Conservation (phyloP, 2,113 vertebrate species). For the Pteruthius melanotis region DNA sequence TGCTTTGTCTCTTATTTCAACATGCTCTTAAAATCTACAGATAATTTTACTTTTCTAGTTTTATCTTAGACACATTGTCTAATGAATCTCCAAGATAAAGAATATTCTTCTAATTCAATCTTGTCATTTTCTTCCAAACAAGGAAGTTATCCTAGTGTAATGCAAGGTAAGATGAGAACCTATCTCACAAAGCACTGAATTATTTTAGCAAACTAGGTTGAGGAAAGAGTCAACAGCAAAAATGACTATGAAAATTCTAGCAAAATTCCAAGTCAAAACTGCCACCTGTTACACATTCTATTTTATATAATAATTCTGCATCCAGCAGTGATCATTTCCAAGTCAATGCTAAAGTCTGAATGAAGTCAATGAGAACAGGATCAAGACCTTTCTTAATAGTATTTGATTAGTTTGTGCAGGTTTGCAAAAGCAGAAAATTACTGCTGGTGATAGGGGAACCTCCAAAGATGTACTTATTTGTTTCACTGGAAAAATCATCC, state of each 20-base stretch:
- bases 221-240: neutral
- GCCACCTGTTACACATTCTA: neutral
- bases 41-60: neutral
- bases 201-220: neutral
- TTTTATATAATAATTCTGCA: neutral
- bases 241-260: neutral
- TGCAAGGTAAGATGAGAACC: neutral
- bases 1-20: neutral
- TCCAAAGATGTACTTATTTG: neutral
- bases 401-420: neutral
- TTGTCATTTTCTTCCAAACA: neutral
- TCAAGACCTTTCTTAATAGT: neutral
- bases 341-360: neutral
- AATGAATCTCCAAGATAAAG: neutral
- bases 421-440: constrained; percentile 15
- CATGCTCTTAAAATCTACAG: neutral
- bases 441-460: neutral
- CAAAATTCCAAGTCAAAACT: neutral
- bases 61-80: neutral
- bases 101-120: neutral
- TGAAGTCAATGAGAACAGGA: neutral
- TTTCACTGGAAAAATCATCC: neutral
- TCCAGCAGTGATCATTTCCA: too few species aligned
- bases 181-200: neutral
- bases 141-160: neutral